Evolutionary conservation across 2,888 invertebrate genomes (phyloP).

Genomic region (Phalera bucephala): DNA sequence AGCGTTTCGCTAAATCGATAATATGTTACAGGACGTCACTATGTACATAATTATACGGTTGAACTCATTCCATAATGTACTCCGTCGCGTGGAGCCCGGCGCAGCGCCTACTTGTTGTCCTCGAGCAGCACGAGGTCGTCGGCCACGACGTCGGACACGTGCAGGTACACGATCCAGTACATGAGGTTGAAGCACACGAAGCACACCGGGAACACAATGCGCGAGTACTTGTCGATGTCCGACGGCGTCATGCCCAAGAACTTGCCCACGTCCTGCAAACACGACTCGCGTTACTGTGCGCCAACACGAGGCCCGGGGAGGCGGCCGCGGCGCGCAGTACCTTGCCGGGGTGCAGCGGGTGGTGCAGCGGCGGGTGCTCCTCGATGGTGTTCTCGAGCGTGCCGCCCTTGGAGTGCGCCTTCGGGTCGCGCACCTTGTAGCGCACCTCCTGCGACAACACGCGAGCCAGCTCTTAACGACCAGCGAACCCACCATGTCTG

Average conservation of each 20-base stretch:
- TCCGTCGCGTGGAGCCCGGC: conserved; percentile 1
- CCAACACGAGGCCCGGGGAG: neutral
- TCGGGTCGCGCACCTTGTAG: conserved; percentile 95
- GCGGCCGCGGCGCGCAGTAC: conserved; percentile 39
- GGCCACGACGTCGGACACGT: conserved; percentile 96
- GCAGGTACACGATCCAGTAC: conserved; percentile 97
- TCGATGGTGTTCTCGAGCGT: conserved; percentile 91
- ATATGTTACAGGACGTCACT: conserved; percentile 18
- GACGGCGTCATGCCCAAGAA: conserved; percentile 95
- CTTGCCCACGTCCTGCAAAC: conserved; percentile 89
- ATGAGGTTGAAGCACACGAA: conserved; percentile 98
- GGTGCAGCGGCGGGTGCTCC: conserved; percentile 80
- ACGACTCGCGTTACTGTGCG: neutral
- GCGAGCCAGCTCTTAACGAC: too few relatives aligned
- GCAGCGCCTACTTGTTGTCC: conserved; percentile 48
- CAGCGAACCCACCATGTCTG: too few relatives aligned
- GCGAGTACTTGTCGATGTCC: conserved; percentile 98
- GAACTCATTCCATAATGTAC: conserved; percentile 3
- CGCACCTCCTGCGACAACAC: conserved; percentile 90
- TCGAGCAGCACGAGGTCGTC: conserved; percentile 92
- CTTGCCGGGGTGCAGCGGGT: conserved; percentile 92
- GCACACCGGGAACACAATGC: conserved; percentile 97
- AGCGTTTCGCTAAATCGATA: conserved; percentile 31
- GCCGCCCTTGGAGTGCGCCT: conserved; percentile 94
- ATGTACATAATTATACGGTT: too few relatives aligned